Evolutionary conservation across 2,797 vertebrate species (phyloP).

Genomic region (Odontamblyopus lacepedii): DNA sequence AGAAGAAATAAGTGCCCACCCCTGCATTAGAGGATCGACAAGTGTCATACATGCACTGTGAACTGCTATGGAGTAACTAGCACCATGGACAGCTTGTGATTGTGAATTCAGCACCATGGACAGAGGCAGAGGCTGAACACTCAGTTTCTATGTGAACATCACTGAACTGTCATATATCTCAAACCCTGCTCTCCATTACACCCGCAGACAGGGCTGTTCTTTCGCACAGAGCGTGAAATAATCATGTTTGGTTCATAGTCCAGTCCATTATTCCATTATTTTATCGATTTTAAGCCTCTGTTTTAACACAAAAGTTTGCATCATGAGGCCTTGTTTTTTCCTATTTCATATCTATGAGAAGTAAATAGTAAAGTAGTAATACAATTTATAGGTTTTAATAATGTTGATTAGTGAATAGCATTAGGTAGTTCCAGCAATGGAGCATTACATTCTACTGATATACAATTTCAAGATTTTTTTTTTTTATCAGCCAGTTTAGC

Average conservation of each 20-base stretch:
- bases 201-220: background rate
- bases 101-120: slow-evolving; percentile 38
- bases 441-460: background rate
- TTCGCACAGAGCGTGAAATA: background rate
- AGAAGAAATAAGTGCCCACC: too few relatives aligned
- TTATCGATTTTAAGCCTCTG: background rate
- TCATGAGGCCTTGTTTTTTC: background rate
- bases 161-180: background rate
- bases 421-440: too few relatives aligned
- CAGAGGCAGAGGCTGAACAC: slow-evolving; percentile 23
- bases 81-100: slow-evolving; percentile 36
- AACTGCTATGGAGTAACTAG: slow-evolving; percentile 11
- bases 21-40: background rate
- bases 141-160: background rate
- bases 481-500: background rate
- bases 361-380: background rate
- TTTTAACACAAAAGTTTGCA: background rate
- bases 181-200: slow-evolving; percentile 3
- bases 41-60: background rate
- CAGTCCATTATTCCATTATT: background rate
- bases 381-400: too few relatives aligned
- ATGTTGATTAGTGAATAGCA: too few relatives aligned
- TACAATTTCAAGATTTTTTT: background rate
- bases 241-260: background rate
- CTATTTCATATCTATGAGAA: background rate